These are phyloP conservation scores for Carposina sasakii DNA, from an alignment of 1,140 invertebrate genomes.

Conservation along the genomic window DNA sequence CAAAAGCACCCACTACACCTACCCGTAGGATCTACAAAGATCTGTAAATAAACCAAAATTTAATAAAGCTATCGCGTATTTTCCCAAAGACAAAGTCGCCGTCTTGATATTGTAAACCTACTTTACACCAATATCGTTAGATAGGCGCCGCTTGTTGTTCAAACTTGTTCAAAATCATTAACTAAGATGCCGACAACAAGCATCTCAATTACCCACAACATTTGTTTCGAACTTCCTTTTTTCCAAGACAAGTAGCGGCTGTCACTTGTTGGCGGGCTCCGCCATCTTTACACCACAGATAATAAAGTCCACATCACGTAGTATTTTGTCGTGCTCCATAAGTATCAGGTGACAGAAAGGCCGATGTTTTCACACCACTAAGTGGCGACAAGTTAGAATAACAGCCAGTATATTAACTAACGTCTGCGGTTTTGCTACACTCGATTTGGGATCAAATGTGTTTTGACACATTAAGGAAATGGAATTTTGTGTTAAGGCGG, in stretches of 20 bases:
- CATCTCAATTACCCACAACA: slow-evolving; percentile 35
- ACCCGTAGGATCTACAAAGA: too few species aligned
- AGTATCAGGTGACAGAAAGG: slow-evolving; percentile 44
- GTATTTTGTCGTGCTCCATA: neutral
- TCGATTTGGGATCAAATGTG: slow-evolving; percentile 8
- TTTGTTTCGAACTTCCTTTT: slow-evolving; percentile 40
- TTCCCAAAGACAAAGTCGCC: too few species aligned
- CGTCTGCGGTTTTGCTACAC: slow-evolving; percentile 6
- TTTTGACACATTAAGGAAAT: too few species aligned
- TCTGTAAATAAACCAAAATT: too few species aligned
- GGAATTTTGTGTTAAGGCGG: too few species aligned
- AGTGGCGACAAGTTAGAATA: slow-evolving; percentile 55
- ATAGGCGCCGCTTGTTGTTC: too few species aligned
- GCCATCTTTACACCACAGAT: neutral
- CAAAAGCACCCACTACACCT: too few species aligned
- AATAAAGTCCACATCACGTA: slow-evolving; percentile 11
- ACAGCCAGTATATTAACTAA: slow-evolving; percentile 37
- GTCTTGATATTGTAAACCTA: too few species aligned
- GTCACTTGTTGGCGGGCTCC: slow-evolving; percentile 16
- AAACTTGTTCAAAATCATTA: too few species aligned
- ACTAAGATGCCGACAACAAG: slow-evolving; percentile 25
- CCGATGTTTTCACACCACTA: slow-evolving; percentile 26
- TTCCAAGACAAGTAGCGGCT: slow-evolving; percentile 33
- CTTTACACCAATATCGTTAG: too few species aligned
- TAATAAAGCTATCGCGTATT: too few species aligned